Evolutionary conservation across 1,140 invertebrate species (phyloP), one percentile per base, ranked within the genome.

Genomic region (Drosophila kohkoa): DNA sequence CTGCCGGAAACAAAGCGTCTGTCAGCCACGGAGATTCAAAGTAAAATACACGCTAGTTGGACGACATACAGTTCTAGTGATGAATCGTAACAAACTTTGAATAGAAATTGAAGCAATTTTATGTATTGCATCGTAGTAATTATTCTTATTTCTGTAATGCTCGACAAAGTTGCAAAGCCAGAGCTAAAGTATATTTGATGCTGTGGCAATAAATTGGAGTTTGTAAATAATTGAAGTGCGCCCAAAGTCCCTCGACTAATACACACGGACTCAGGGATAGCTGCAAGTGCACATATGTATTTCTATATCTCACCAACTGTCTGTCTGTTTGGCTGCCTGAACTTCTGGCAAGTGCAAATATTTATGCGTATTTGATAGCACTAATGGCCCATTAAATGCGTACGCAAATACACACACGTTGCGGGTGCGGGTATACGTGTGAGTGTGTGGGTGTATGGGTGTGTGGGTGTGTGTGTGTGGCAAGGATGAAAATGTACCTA

Each of bases 321-420:
- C 30, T 41, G 58, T 65, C 38, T 25, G 20, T 25, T 3, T 76
- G 62, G 43, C 32, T 62, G 74, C 52, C 30, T 69, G 63, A 82
- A 79, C 71, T 86, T 68, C 77, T 71, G 73, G 77, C 76, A 77
- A 89, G 81, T 89, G 86, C 86, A 89, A 80, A 89, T 85, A 89
- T 89, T 90, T 89, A 89, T 89, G 86, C 78, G 86, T 90, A 90
- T 89, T 89, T 89, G 85, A 89, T 89, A 89, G 85, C 85, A 89
- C 86, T 90, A 89, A 89, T 89, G 85, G 85, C 45, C 85, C 81
- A 89, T 89, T 89, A 89, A 88, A 89, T 88, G 85, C 81, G 86
- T 79, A 85, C 86, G 71, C 86, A 89, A 88, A 88, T 90, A 85
- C 81, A 85, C 85, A 85, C 75, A 83, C 85, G 13, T 48, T n/a